Conservation (phyloP, 2,888 invertebrate genomes). For the Chromoteleia sp. region DNA sequence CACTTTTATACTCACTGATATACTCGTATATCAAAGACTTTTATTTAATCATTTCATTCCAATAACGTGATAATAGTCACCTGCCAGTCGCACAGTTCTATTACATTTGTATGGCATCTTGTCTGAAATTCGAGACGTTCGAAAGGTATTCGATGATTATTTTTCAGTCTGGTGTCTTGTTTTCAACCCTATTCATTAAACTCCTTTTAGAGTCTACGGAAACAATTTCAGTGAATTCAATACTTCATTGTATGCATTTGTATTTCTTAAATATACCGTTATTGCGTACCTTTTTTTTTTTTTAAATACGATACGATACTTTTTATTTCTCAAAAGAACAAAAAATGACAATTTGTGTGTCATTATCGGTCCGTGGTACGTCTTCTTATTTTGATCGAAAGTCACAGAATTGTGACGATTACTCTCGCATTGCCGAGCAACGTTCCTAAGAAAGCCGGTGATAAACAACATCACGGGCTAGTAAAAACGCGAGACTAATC, state of each 20-base stretch:
- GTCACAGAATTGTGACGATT: background rate
- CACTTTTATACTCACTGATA: background rate
- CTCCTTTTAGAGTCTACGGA: background rate
- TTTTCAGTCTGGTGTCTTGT: conserved; percentile 37
- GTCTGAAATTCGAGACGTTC: conserved; percentile 52
- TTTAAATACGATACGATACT: too few relatives aligned
- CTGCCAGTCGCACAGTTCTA: conserved; percentile 61
- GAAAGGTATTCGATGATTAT: conserved; percentile 49
- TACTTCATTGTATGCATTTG: background rate
- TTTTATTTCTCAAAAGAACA: too few relatives aligned
- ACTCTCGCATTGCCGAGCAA: background rate
- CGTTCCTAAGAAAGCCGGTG: conserved; percentile 33
- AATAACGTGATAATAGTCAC: conserved; percentile 53
- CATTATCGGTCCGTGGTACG: background rate
- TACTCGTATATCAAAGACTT: conserved; percentile 27
- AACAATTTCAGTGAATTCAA: conserved; percentile 8
- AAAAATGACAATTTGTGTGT: background rate
- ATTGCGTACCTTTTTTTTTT: too few relatives aligned
- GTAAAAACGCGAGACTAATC: conserved; percentile 76
- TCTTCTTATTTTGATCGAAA: conserved; percentile 13
- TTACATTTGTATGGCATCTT: conserved; percentile 66
- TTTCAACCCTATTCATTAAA: conserved; percentile 27
- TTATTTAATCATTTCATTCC: conserved; percentile 53
- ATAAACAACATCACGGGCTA: conserved; percentile 59
- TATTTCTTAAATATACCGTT: too few relatives aligned